phyloP scores from a whole-genome alignment of 2,888 invertebrate species.

The Cremastinae sp. region DNA sequence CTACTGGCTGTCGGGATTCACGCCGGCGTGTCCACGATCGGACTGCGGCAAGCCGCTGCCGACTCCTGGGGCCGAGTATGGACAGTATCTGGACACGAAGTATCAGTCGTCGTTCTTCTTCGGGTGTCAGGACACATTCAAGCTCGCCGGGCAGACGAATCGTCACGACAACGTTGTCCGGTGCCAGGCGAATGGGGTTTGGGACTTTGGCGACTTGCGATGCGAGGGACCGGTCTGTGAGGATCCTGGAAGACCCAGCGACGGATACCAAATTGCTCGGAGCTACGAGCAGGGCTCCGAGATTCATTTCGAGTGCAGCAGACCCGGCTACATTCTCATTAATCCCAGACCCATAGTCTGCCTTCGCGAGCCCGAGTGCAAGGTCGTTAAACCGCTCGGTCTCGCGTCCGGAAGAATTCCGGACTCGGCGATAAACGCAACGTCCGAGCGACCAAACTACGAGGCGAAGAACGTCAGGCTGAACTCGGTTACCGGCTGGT shows the following conservation, averaged over 20 bases:
- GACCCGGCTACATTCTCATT: slow-evolving; percentile 95
- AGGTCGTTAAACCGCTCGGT: slow-evolving; percentile 94
- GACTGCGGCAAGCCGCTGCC: slow-evolving; percentile 96
- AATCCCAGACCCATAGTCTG: slow-evolving; percentile 95
- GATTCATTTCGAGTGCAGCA: slow-evolving; percentile 93
- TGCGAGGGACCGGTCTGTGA: slow-evolving; percentile 98
- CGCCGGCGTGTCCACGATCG: slow-evolving; percentile 92
- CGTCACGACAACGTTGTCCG: slow-evolving; percentile 94
- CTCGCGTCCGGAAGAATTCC: slow-evolving; percentile 95
- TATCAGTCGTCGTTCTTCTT: slow-evolving; percentile 97
- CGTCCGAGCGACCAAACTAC: slow-evolving; percentile 95
- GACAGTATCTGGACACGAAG: slow-evolving; percentile 92
- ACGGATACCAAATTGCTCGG: slow-evolving; percentile 92
- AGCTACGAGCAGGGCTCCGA: slow-evolving; percentile 95
- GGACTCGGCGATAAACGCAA: slow-evolving; percentile 96
- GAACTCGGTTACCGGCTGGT: slow-evolving; percentile 97
- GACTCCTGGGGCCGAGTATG: slow-evolving; percentile 96
- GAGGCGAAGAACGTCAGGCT: slow-evolving; percentile 94
- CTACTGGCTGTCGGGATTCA: slow-evolving; percentile 93
- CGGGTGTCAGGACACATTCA: slow-evolving; percentile 97
- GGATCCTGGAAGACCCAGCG: slow-evolving; percentile 96
- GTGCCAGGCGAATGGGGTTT: slow-evolving; percentile 95
- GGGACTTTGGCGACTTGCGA: slow-evolving; percentile 98
- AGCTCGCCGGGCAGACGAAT: slow-evolving; percentile 94
- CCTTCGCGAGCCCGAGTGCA: slow-evolving; percentile 95